Conservation (phyloP, 2,888 invertebrate species). For the Nomada lathburiana region DNA sequence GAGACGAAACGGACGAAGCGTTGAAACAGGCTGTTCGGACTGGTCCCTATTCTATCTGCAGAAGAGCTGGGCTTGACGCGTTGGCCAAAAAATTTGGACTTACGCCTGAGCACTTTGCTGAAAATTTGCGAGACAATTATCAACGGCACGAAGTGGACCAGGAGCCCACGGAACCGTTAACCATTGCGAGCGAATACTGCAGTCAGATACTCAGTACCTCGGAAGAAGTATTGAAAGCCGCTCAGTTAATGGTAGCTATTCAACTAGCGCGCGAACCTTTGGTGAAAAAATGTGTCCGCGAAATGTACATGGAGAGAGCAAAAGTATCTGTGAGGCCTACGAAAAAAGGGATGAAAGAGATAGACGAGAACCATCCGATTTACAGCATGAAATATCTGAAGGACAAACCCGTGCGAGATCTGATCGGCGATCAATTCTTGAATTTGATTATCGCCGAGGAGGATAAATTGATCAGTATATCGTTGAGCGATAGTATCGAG, state of each 20-base stretch:
- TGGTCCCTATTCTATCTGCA: slow-evolving; percentile 95
- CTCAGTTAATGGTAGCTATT: slow-evolving; percentile 96
- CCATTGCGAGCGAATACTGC: slow-evolving; percentile 91
- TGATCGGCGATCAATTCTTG: slow-evolving; percentile 95
- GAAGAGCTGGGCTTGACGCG: slow-evolving; percentile 93
- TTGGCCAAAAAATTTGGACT: slow-evolving; percentile 96
- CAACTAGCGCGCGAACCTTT: slow-evolving; percentile 97
- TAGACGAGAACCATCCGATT: slow-evolving; percentile 97
- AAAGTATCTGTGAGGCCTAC: slow-evolving; percentile 93
- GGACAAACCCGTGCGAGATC: slow-evolving; percentile 95
- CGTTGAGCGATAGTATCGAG: slow-evolving; percentile 90
- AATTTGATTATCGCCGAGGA: slow-evolving; percentile 92
- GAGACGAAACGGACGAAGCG: slow-evolving; percentile 86
- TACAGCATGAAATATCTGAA: slow-evolving; percentile 95
- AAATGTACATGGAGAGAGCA: slow-evolving; percentile 95
- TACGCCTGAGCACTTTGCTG: slow-evolving; percentile 97
- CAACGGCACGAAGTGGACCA: slow-evolving; percentile 98
- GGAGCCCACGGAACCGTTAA: slow-evolving; percentile 91
- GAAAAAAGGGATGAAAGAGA: slow-evolving; percentile 95
- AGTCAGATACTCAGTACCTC: slow-evolving; percentile 84
- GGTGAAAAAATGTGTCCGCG: slow-evolving; percentile 93
- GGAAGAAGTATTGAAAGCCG: slow-evolving; percentile 95
- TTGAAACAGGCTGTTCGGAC: slow-evolving; percentile 94
- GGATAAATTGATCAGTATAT: slow-evolving; percentile 91
- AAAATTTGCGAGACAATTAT: slow-evolving; percentile 98